Evolutionary conservation across 2,888 invertebrate genomes (phyloP).

Genomic region (Cordilura impudica): DNA sequence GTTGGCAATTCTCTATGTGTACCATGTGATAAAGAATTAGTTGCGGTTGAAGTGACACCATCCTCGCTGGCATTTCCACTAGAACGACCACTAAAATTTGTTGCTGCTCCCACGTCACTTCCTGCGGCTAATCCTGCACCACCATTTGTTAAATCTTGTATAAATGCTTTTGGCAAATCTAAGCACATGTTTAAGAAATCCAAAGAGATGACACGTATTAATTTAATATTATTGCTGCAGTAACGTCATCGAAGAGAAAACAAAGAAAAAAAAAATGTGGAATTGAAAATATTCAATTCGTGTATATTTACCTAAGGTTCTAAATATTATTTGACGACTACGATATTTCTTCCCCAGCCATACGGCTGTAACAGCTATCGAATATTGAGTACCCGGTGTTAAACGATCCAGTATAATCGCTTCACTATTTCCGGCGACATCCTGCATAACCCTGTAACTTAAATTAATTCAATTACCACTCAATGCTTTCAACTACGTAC

Average conservation of each 20-base stretch:
- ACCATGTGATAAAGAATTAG: conserved; percentile 74
- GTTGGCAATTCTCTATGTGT: conserved; percentile 77
- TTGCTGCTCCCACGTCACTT: conserved; percentile 57
- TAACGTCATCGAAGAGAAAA: too few relatives aligned
- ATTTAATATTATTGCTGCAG: too few relatives aligned
- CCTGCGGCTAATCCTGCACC: conserved; percentile 72
- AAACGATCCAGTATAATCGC: conserved; percentile 89
- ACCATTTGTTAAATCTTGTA: conserved; percentile 83
- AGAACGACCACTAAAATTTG: conserved; percentile 51
- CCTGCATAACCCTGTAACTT: conserved; percentile 96
- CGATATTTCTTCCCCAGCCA: conserved; percentile 89
- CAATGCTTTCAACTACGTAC: conserved; percentile 70
- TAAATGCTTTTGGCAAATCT: conserved; percentile 89
- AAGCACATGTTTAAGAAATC: conserved; percentile 33
- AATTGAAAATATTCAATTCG: background rate
- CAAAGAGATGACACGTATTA: too few relatives aligned
- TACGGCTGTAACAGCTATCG: conserved; percentile 90
- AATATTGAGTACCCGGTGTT: conserved; percentile 92
- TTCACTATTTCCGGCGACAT: conserved; percentile 92
- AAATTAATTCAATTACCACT: conserved; percentile 82
- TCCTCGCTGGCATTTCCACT: conserved; percentile 66
- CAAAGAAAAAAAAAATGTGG: background rate
- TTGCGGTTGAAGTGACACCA: conserved; percentile 75
- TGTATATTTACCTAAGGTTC: conserved; percentile 86
- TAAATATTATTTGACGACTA: conserved; percentile 92